Evolutionary conservation across 2,113 vertebrate species (phyloP).

Genomic region (Nyctereutes procyonoides): DNA sequence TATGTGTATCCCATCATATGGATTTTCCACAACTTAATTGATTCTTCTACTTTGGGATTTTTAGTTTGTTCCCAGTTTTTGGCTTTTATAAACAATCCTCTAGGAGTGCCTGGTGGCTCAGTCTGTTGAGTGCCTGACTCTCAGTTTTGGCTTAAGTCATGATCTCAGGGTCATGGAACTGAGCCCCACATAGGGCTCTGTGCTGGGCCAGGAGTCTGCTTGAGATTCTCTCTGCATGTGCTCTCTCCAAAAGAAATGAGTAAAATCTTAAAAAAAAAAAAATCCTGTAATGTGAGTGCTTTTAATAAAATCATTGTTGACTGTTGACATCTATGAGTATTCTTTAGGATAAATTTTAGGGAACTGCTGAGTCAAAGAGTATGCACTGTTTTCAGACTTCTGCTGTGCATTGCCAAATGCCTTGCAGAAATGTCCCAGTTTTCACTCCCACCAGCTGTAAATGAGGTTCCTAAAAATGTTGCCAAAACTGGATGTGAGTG

Average conservation of each 20-base stretch:
- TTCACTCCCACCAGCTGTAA: conserved; percentile 1
- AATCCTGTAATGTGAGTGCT: neutral
- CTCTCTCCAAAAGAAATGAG: neutral
- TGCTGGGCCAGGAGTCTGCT: neutral
- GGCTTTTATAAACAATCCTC: conserved; percentile 2
- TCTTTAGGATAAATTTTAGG: conserved; percentile 6
- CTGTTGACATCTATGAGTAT: neutral
- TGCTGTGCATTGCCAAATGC: neutral
- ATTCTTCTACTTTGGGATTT: neutral
- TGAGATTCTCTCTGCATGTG: neutral
- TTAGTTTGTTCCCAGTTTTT: conserved; percentile 24
- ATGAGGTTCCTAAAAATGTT: conserved; percentile 19
- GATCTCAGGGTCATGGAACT: neutral
- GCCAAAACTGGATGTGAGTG: neutral
- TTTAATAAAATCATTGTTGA: conserved; percentile 37
- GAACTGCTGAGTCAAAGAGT: neutral
- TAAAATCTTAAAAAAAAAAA: neutral
- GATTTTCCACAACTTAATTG: conserved; percentile 11
- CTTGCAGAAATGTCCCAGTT: conserved; percentile 3
- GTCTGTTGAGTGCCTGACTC: neutral
- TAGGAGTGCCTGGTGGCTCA: neutral
- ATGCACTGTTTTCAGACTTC: neutral
- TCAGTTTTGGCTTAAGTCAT: neutral
- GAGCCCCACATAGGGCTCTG: neutral
- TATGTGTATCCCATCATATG: neutral